phyloP scores from a whole-genome alignment of 2,113 vertebrate species.

The Stigmatopora argus region DNA sequence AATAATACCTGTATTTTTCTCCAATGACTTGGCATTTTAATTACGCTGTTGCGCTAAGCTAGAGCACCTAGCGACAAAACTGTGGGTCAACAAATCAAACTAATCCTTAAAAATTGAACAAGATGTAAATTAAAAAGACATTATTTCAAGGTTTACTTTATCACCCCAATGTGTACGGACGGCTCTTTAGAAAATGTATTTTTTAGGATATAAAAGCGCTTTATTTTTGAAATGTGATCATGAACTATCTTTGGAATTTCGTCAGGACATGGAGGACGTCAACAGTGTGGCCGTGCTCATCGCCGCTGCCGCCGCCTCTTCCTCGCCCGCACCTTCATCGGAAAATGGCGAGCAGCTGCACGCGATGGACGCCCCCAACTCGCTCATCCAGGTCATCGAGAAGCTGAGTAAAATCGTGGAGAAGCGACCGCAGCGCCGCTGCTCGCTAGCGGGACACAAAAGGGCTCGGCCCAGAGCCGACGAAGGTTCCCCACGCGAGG shows the following conservation, averaged over 20 bases:
- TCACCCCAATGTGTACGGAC: too few species aligned
- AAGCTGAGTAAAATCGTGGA: conserved; percentile 96
- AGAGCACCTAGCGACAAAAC: too few species aligned
- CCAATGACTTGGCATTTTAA: too few species aligned
- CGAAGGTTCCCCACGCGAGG: conserved; percentile 2
- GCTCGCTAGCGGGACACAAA: conserved; percentile 78
- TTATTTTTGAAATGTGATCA: not conserved
- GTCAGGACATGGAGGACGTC: conserved; percentile 86
- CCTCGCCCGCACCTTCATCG: conserved; percentile 62
- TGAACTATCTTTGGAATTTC: not conserved
- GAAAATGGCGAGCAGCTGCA: conserved; percentile 21
- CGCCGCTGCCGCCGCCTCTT: conserved; percentile 71
- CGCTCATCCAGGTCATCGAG: conserved; percentile 91
- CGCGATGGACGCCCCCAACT: conserved; percentile 63
- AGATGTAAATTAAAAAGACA: too few species aligned
- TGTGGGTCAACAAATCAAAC: too few species aligned
- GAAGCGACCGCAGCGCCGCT: conserved; percentile 79
- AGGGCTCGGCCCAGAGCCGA: conserved; percentile 52
- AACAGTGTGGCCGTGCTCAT: conserved; percentile 75
- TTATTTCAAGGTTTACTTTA: too few species aligned
- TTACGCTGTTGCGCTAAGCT: too few species aligned
- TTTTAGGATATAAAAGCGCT: not conserved
- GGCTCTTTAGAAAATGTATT: too few species aligned
- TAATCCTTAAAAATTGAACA: too few species aligned
- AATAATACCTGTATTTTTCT: too few species aligned